These are phyloP conservation scores for Chaetogeoica ovagalla DNA, from an alignment of 2,888 invertebrate genomes.

Conservation along the genomic window DNA sequence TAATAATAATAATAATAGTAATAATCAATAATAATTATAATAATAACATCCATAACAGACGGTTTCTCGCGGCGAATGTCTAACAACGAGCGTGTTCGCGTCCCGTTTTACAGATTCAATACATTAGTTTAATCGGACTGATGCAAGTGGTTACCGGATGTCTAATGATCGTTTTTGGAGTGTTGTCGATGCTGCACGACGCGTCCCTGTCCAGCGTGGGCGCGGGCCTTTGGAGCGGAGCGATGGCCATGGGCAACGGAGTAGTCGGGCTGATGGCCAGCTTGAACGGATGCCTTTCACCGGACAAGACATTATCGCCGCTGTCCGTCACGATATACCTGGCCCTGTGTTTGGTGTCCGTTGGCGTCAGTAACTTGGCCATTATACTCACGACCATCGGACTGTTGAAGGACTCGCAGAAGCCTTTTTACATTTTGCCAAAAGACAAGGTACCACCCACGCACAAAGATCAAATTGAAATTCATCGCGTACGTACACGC, in stretches of 20 bases:
- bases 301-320: conserved; percentile 55
- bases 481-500: no score
- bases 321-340: conserved; percentile 57
- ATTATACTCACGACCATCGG: conserved; percentile 59
- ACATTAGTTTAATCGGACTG: conserved; percentile 53
- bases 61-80: no score
- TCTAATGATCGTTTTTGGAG: conserved; percentile 58
- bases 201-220: conserved; percentile 57
- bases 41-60: no score
- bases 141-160: conserved; percentile 57
- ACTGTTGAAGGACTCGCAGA: conserved; percentile 58
- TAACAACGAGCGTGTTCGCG: background rate
- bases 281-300: conserved; percentile 56
- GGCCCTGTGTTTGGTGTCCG: conserved; percentile 58
- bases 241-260: conserved; percentile 57
- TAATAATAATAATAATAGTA: no score
- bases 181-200: conserved; percentile 57
- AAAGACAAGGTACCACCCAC: conserved; percentile 56
- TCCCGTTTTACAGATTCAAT: conserved; percentile 25
- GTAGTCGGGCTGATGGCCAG: conserved; percentile 57
- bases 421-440: conserved; percentile 55
- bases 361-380: conserved; percentile 58
- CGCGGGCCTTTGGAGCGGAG: conserved; percentile 58
- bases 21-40: no score
- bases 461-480: no score